Base-by-base conservation (phyloP, 2,888 invertebrate genomes). In the Lithosia quadra region DNA sequence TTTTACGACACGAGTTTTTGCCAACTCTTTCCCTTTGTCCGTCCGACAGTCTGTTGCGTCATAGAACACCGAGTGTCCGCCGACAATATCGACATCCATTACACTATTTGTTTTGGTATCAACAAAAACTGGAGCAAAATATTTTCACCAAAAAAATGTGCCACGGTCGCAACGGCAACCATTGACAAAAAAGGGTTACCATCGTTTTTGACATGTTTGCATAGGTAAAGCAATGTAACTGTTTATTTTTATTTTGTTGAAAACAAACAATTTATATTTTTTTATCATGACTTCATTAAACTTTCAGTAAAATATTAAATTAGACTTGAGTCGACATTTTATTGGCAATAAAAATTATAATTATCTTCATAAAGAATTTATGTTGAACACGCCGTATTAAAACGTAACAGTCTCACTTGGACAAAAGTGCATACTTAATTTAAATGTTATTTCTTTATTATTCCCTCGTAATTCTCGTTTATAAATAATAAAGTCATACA, bases 51-150 rank as follows among this genome's bases (percentile, higher is more conserved):
- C 65, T 77, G 76, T 88, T 86, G 84, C 88, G 83, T 86, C 87
- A 87, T 79, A 78, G 76, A 79, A 70, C 73, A 71, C 63, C 55
- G 76, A 81, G 49, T 71, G 75, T 62, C 59, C 74, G 71, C 79
- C 84, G 84, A 84, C 75, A 82, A 78, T 76, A 76, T 77, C 73
- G 77, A 77, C 77, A 77, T 80, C 79, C 76, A 82, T 78, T 77
- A 77, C 78, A 82, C 77, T 89, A 81, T 91, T 91, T 91, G 86
- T 88, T 89, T 87, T 86, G 85, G 83, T 74, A 74, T 77, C 72
- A 78, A 77, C 74, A 91, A 91, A 91, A 91, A 92, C 87, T 90
- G 75, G 91, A 90, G 91, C 91, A 90, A 85, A 86, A 79, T 76
- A 71, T 71, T 80, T 53, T 81, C 82, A 68, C 68, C 62, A 71